Percentiles rank a stretch among this genome's conserved stretches.
Conservation (phyloP, 2,113 vertebrate species). For the Tylochromis polylepis region DNA sequence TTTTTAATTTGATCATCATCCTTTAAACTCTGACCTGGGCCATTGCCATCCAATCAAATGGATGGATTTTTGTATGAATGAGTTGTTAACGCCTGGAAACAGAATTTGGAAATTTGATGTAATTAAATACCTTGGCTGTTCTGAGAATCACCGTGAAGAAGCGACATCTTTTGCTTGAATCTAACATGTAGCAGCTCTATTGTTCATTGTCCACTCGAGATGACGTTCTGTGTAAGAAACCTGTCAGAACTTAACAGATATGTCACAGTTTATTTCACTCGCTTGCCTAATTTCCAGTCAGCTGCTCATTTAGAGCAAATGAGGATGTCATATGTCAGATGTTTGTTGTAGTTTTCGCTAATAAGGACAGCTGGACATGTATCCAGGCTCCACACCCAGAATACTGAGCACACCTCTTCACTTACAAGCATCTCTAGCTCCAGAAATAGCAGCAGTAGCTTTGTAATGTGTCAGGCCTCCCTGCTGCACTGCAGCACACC, state of each 20-base stretch:
- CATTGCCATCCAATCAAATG: neutral
- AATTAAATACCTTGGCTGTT: neutral
- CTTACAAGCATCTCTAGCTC: slow-evolving; percentile 11
- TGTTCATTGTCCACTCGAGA: neutral
- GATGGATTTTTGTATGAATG: neutral
- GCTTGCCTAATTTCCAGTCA: neutral
- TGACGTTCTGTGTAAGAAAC: neutral
- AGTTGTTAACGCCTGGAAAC: neutral
- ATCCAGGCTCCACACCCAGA: slow-evolving; percentile 14
- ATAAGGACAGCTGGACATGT: slow-evolving; percentile 13
- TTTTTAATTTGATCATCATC: neutral
- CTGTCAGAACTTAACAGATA: neutral
- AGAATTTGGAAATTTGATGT: neutral
- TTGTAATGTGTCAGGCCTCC: slow-evolving; percentile 44
- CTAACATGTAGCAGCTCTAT: neutral
- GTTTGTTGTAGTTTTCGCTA: neutral
- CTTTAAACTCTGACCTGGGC: neutral
- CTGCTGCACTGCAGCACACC: slow-evolving; percentile 64
- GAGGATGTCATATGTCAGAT: neutral
- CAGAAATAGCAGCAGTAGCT: slow-evolving; percentile 49
- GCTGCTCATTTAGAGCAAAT: neutral
- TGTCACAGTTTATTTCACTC: neutral
- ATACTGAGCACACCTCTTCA: slow-evolving; percentile 6
- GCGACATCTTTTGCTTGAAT: neutral
- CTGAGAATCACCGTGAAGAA: neutral